phyloP scores from a whole-genome alignment of 1,140 invertebrate species.

The Trypoxylus dichotomus region DNA sequence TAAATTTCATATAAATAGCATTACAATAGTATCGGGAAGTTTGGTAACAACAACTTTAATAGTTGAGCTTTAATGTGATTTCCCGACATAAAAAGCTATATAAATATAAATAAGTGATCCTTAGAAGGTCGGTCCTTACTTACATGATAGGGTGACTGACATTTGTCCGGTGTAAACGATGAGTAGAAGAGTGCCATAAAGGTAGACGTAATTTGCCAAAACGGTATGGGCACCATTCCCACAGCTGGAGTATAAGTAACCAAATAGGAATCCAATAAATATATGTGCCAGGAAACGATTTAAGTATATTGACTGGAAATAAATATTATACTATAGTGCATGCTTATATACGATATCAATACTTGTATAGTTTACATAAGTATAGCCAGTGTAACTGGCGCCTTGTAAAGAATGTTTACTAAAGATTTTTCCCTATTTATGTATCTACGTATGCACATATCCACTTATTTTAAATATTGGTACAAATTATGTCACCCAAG shows the following conservation, averaged over 20 bases:
- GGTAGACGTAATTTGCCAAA: slow-evolving; percentile 87
- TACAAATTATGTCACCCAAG: too few species aligned
- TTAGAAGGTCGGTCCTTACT: slow-evolving; percentile 56
- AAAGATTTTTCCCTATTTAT: too few species aligned
- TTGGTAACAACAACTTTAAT: background rate
- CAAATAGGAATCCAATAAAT: slow-evolving; percentile 82
- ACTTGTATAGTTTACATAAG: too few species aligned
- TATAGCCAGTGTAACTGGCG: too few species aligned
- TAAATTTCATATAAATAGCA: background rate
- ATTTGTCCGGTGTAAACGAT: slow-evolving; percentile 94
- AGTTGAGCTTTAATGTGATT: background rate
- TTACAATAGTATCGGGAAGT: background rate
- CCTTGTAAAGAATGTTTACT: too few species aligned
- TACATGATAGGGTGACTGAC: slow-evolving; percentile 93
- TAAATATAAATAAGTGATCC: background rate
- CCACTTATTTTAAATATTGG: too few species aligned
- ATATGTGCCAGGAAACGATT: slow-evolving; percentile 81
- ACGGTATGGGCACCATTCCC: slow-evolving; percentile 83
- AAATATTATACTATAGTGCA: background rate
- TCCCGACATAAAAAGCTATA: background rate
- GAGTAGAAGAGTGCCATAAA: slow-evolving; percentile 88
- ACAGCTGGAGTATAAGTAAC: slow-evolving; percentile 84
- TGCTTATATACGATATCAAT: slow-evolving; percentile 3
- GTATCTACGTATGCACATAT: too few species aligned
- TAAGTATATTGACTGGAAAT: slow-evolving; percentile 65